A percentile compares a stretch with the other conserved stretches of the same genome.
Conservation (phyloP, 2,888 invertebrate genomes). For the Rapana venosa region DNA sequence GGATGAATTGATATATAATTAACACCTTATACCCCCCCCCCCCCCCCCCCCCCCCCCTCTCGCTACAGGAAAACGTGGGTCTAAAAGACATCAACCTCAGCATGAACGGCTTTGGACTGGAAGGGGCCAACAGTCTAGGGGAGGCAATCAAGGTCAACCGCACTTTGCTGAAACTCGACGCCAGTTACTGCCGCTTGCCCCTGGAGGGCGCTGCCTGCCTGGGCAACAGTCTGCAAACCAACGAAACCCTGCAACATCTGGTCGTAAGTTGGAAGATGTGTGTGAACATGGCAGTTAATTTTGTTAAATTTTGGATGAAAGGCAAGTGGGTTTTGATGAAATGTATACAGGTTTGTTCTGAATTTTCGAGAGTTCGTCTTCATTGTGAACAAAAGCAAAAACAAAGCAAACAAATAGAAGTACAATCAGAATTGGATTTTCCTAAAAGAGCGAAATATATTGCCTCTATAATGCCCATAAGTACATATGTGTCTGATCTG, state of each 20-base stretch:
- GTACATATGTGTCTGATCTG: too few relatives aligned
- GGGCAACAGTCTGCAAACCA: slow-evolving; percentile 63
- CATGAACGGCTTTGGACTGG: slow-evolving; percentile 72
- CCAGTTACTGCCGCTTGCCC: slow-evolving; percentile 71
- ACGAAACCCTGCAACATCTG: slow-evolving; percentile 62
- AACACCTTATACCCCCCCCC: neutral
- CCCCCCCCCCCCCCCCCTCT: neutral
- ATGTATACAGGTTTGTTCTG: too few relatives aligned
- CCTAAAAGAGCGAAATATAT: too few relatives aligned
- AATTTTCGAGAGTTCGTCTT: too few relatives aligned
- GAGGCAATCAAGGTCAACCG: slow-evolving; percentile 68
- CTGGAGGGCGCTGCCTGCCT: slow-evolving; percentile 65
- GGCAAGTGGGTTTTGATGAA: too few relatives aligned
- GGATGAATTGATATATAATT: neutral
- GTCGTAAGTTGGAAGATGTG: slow-evolving; percentile 47
- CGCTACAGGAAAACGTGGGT: slow-evolving; percentile 68
- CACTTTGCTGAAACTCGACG: slow-evolving; percentile 68
- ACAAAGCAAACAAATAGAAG: too few relatives aligned
- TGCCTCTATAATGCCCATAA: too few relatives aligned
- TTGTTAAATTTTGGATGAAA: too few relatives aligned
- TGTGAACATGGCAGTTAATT: too few relatives aligned
- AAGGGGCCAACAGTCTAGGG: slow-evolving; percentile 67
- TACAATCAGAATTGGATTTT: too few relatives aligned
- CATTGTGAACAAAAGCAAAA: too few relatives aligned
- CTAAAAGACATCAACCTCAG: slow-evolving; percentile 65